Evolutionary conservation across 2,113 vertebrate genomes (phyloP), one percentile per base, ranked within the genome.

Genomic region (Dendrocopos noguchii): DNA sequence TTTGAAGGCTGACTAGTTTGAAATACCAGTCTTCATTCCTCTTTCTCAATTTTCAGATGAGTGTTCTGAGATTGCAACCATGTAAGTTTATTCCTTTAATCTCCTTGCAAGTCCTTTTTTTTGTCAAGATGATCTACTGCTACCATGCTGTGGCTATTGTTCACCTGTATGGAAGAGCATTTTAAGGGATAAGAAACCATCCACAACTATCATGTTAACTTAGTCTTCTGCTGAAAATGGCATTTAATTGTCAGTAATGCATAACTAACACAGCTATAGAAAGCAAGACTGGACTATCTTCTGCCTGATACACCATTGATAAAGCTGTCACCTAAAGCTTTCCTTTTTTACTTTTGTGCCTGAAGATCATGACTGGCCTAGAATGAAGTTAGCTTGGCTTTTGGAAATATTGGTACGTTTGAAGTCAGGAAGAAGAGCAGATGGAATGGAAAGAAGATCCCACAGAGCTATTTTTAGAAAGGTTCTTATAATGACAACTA

Each of bases 351-450:
- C 34, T 82, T 87, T 84, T 46, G 55, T 79, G 84, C 63, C 84
- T 56, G 52, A 56, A 80, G 91, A 94, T 77, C 56, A 66, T 74
- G 84, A 91, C 50, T 85, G 89, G 72, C 59, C 80, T 87, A 79
- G 63, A 79, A 91, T 25, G 77, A 96, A 91, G 70, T 79, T 27
- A 42, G 14, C 24, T 8, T 94, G 44, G 28, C 64, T 91, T 94
- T 94, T 36, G 80, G 42, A 92, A 91, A 91, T 76, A 68, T 8
- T 76, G 34, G 3, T 70, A 33, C 55, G 39, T 73, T 94, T 91
- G 68, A 91, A 94, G 34, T 87, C 71, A 73, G 34, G 53, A 79
- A 89, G 78, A 91, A 88, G 64, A 67, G 55, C 75, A 95, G 79
- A 84, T 70, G 44, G 46, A 89, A 85, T 42, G 21, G 42, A 44